A percentile compares a stretch with the other conserved stretches of the same genome.
These are phyloP conservation scores for Echinometra lucunter DNA, from an alignment of 53 echinoderm and acorn worm genomes.

Conservation along the genomic window DNA sequence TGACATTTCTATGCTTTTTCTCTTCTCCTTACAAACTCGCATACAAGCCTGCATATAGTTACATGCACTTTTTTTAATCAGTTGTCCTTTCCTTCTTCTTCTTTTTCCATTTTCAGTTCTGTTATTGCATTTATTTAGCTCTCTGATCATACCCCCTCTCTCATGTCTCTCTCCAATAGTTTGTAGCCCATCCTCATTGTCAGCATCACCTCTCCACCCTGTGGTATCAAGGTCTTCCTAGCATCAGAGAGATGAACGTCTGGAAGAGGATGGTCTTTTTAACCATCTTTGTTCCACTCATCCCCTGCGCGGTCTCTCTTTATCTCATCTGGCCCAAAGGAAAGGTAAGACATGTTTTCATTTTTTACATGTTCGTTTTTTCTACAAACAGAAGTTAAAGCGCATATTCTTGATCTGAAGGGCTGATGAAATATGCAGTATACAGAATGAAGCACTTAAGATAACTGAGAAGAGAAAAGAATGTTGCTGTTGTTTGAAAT, in stretches of 20 bases:
- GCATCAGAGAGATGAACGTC: constrained; percentile 64
- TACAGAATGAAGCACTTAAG: not conserved
- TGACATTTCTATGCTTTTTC: no score
- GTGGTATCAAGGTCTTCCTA: constrained; percentile 74
- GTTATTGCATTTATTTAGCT: not conserved
- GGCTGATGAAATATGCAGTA: no score
- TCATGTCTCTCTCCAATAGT: constrained; percentile 64
- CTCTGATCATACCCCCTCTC: not conserved
- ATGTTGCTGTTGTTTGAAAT: no score
- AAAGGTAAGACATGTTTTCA: not conserved
- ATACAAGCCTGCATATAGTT: no score
- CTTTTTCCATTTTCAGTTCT: not conserved
- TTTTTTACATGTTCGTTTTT: no score
- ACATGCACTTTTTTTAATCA: not conserved
- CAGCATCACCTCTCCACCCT: constrained; percentile 79
- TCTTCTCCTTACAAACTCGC: no score
- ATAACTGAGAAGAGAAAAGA: no score
- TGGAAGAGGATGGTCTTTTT: constrained; percentile 41
- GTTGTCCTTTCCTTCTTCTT: not conserved
- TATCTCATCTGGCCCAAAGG: constrained; percentile 74
- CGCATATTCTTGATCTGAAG: no score
- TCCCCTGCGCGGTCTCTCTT: constrained; percentile 65
- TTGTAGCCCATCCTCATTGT: constrained; percentile 83
- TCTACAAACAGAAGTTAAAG: no score
- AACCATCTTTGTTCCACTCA: constrained; percentile 31